phyloP scores from a whole-genome alignment of 1,140 invertebrate species.

The Drosophila ogumai region DNA sequence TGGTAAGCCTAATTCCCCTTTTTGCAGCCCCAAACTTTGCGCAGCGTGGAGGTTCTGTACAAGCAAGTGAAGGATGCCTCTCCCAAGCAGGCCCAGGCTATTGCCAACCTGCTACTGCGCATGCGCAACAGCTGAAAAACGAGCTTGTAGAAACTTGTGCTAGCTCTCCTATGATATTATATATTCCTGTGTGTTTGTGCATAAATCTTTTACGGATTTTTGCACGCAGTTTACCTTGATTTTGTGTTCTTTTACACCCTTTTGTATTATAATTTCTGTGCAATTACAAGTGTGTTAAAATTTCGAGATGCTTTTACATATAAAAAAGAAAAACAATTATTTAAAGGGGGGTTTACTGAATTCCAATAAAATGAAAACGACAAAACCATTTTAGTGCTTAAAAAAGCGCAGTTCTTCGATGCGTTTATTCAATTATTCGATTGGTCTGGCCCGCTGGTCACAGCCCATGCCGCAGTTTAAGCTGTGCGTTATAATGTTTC shows the following conservation, averaged over 20 bases:
- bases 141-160: slow-evolving; percentile 14
- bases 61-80: slow-evolving; percentile 65
- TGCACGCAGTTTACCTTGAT: slow-evolving; percentile 1
- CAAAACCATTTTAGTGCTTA: slow-evolving; percentile 15
- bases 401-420: slow-evolving; percentile 57
- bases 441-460: slow-evolving; percentile 55
- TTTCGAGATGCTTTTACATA: slow-evolving; percentile 13
- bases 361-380: slow-evolving; percentile 17
- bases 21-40: slow-evolving; percentile 60
- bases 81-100: slow-evolving; percentile 54
- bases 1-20: neutral
- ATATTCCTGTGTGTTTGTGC: slow-evolving; percentile 8
- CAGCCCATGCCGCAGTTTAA: slow-evolving; percentile 41
- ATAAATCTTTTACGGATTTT: slow-evolving; percentile 47
- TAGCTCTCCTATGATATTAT: slow-evolving; percentile 30
- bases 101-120: slow-evolving; percentile 70
- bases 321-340: slow-evolving; percentile 10
- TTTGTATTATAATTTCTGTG: slow-evolving; percentile 47
- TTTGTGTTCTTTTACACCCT: slow-evolving; percentile 16
- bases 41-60: slow-evolving; percentile 66
- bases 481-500: slow-evolving; percentile 57
- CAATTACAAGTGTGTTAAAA: slow-evolving; percentile 32
- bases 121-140: slow-evolving; percentile 66
- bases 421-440: slow-evolving; percentile 57
- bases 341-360: slow-evolving; percentile 8